A percentile compares a stretch with the other conserved stretches of the same genome.
phyloP scores from a whole-genome alignment of 92 coral and sea anemone species.

The Bergia sp. region DNA sequence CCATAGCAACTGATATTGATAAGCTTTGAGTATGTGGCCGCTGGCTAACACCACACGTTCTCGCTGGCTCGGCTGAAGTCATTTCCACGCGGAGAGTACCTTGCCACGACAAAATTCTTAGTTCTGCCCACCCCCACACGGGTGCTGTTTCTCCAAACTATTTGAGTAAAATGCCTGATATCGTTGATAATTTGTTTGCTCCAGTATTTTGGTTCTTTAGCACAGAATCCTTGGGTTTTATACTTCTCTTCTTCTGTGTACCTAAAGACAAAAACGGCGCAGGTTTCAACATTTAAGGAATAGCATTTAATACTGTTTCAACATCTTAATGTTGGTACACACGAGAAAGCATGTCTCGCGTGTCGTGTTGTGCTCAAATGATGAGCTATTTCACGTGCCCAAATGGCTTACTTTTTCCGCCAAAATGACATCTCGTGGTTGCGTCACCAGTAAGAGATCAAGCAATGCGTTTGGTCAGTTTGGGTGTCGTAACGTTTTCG shows the following conservation, averaged over 20 bases:
- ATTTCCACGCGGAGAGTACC: constrained; percentile 35
- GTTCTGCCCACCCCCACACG: constrained; percentile 50
- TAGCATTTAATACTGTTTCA: neutral
- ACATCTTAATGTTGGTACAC: too few species aligned
- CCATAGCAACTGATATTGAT: neutral
- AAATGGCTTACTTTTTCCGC: too few species aligned
- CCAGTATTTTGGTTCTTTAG: neutral
- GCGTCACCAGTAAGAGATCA: too few species aligned
- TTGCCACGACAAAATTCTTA: constrained; percentile 39
- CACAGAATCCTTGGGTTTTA: constrained; percentile 15
- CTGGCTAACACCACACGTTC: constrained; percentile 37
- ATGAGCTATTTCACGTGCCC: too few species aligned
- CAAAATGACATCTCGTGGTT: too few species aligned
- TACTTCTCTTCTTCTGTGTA: constrained; percentile 13
- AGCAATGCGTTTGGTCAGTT: too few species aligned
- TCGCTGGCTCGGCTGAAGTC: constrained; percentile 19
- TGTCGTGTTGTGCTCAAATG: too few species aligned
- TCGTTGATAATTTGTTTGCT: neutral
- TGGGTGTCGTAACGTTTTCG: too few species aligned
- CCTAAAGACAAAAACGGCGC: constrained; percentile 6
- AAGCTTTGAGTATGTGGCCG: neutral
- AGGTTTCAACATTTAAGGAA: neutral
- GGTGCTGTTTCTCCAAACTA: constrained; percentile 37
- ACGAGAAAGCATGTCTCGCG: too few species aligned
- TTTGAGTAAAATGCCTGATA: constrained; percentile 31